Evolutionary conservation across 2,797 vertebrate genomes (phyloP).

Genomic region (Galagoides demidoff): DNA sequence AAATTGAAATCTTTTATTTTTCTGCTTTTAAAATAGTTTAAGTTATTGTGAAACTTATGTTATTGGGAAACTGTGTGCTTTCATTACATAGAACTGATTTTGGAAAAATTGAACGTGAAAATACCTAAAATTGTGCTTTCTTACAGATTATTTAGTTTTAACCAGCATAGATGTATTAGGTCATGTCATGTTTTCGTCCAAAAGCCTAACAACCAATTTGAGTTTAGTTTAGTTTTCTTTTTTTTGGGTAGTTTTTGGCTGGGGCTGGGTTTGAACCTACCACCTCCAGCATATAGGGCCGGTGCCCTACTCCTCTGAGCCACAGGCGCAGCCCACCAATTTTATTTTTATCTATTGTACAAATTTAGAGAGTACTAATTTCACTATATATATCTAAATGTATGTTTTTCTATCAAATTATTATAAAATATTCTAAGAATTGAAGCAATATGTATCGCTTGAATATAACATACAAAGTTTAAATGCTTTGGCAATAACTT

Average conservation of each 20-base stretch:
- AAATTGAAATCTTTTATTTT: not conserved
- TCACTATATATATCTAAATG: not conserved
- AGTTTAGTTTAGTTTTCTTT: not conserved
- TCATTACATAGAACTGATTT: not conserved
- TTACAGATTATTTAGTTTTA: not conserved
- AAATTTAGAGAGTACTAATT: not conserved
- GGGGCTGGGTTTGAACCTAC: no score
- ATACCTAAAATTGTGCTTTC: not conserved
- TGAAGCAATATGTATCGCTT: not conserved
- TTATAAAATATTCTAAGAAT: not conserved
- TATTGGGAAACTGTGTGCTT: not conserved
- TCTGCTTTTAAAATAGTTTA: conserved; percentile 23
- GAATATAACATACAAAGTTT: not conserved
- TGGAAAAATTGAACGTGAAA: not conserved
- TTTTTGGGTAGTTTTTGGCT: no score
- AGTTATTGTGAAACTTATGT: not conserved
- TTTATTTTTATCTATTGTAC: not conserved
- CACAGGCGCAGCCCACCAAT: not conserved
- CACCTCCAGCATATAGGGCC: no score
- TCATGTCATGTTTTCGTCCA: not conserved
- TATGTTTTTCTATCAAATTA: not conserved
- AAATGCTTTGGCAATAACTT: not conserved
- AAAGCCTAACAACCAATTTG: not conserved
- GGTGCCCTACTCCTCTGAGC: no score
- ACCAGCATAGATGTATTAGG: not conserved